Base-by-base conservation (phyloP, 2,797 vertebrate species). In the Mastacembelus armatus region DNA sequence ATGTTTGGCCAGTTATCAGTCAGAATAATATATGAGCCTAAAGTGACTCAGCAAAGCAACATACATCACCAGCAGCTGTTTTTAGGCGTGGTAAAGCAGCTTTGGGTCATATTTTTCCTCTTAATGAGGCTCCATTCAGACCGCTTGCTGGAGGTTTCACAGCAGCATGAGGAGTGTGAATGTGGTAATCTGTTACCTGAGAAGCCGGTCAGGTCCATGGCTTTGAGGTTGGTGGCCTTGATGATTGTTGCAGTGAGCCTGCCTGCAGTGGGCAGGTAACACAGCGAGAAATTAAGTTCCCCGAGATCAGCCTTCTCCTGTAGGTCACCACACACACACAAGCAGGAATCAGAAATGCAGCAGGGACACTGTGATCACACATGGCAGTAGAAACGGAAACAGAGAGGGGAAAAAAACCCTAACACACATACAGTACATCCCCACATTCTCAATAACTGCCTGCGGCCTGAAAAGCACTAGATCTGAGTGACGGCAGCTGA, bases 301-400 rank as follows among this genome's bases (percentile, higher is more conserved):
- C 96, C 96, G 26, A 98, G 93, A 77, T 98, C 96, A n/a, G 96
- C 96, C 87, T 97, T 97, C 85, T 98, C 96, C 96, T 98, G 93
- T 59, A 68, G 76, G 70, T 84, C 70, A 77, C 22, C 59, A 68
- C 54, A 78, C 45, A 71, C 58, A 73, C 68, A 73, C 16, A 77
- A n/a, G 62, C 16, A 74, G 32, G 36, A 42, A 70, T 81, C 19
- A 87, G 71, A 61, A 60, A 64, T 12, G 10, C 27, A 66, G 42
- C 42, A 2, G 21, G 22, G 42, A 16, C 10, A 3, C 32, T 56
- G 32, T 24, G 26, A 50, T 76, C 56, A 26, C 56, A 69, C 49
- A 54, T 0, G 14, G 30, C 64, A 57, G 51, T 56, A 56, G 56
- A 63, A 48, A 33, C 54, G 29, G 51, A 69, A 55, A 12, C 32